These are phyloP conservation scores for Hydropotes inermis DNA, from an alignment of 2,113 vertebrate genomes.

Conservation along the genomic window DNA sequence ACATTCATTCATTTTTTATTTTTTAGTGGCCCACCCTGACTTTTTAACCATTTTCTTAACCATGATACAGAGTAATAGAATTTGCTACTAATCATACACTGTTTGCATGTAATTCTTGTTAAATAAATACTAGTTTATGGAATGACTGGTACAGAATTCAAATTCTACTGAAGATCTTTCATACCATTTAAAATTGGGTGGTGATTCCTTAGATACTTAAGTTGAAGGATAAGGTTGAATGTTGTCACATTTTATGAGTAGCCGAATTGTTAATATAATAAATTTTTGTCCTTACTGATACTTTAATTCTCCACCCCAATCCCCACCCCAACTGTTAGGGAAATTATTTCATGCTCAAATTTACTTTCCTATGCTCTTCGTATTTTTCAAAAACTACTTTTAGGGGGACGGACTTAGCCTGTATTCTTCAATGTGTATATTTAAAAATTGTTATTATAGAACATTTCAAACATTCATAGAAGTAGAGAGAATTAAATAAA, in stretches of 20 bases:
- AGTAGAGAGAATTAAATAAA: not conserved
- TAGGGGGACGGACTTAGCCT: not conserved
- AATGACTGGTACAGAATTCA: not conserved
- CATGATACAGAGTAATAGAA: not conserved
- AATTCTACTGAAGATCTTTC: not conserved
- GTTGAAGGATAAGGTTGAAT: not conserved
- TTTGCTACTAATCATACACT: not conserved
- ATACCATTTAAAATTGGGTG: not conserved
- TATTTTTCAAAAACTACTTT: not conserved
- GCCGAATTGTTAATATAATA: not conserved
- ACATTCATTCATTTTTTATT: not conserved
- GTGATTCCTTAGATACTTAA: not conserved
- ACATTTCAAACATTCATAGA: not conserved
- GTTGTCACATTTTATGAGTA: not conserved
- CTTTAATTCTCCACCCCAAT: not conserved
- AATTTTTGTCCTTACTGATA: not conserved
- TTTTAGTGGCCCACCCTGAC: not conserved
- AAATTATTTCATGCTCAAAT: not conserved
- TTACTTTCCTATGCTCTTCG: not conserved
- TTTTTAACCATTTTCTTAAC: not conserved
- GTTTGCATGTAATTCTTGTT: not conserved
- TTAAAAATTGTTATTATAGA: constrained; percentile 23
- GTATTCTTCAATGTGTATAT: not conserved
- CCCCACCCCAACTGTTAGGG: not conserved
- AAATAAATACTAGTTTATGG: not conserved